A percentile compares a stretch with the other conserved stretches of the same genome.
Conservation (phyloP, 2,113 vertebrate species). For the Nibea albiflora region DNA sequence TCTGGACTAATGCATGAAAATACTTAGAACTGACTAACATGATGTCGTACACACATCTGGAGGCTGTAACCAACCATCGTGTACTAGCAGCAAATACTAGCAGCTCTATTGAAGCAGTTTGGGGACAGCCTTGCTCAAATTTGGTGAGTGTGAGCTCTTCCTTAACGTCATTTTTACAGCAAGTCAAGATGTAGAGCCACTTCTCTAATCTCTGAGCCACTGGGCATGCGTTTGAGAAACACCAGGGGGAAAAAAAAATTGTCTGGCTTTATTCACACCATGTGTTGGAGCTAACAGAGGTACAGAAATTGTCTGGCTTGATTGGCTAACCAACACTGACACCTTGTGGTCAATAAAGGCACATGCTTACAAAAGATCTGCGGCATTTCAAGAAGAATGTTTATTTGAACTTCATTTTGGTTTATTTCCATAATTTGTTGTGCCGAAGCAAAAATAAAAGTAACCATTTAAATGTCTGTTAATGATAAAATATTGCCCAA, state of each 20-base stretch:
- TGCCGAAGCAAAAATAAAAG: background rate
- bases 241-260: background rate
- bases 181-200: background rate
- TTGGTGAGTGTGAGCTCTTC: background rate
- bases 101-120: slow-evolving; percentile 1
- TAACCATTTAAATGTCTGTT: background rate
- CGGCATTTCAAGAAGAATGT: background rate
- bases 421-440: background rate
- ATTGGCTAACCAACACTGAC: slow-evolving; percentile 60
- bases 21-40: background rate
- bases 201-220: background rate
- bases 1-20: background rate
- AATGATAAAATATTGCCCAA: background rate
- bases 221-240: background rate
- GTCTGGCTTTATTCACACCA: background rate
- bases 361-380: background rate
- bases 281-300: background rate
- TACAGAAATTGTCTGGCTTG: background rate
- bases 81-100: background rate
- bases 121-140: slow-evolving; percentile 5
- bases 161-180: background rate
- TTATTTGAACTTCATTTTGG: slow-evolving; percentile 1
- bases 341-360: slow-evolving; percentile 59
- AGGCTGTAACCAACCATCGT: background rate
- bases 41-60: background rate